Conservation (phyloP, 2,797 vertebrate genomes). For the Glyptemys insculpta region DNA sequence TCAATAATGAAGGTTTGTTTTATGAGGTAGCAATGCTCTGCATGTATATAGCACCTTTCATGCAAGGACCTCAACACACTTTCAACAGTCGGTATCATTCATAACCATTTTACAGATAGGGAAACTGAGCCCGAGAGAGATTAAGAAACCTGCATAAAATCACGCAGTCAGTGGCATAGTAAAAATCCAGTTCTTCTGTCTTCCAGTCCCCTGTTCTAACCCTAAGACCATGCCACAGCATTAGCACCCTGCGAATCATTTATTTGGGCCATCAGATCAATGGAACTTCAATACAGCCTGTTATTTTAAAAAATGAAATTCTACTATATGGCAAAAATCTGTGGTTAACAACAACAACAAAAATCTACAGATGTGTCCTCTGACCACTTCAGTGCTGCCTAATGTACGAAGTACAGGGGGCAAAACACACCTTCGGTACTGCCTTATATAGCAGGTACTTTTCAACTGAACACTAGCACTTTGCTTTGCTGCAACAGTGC, state of each 20-base stretch:
- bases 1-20: not conserved
- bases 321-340: not conserved
- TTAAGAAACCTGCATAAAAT: not conserved
- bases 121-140: not conserved
- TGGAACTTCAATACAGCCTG: not conserved
- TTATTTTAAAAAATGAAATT: not conserved
- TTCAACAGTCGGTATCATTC: fast-evolving
- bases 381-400: fast-evolving
- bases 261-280: not conserved
- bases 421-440: not conserved
- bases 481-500: not conserved
- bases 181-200: not conserved
- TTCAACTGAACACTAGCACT: not conserved
- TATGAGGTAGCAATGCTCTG: not conserved
- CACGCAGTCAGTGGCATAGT: not conserved
- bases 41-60: not conserved
- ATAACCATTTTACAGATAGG: fast-evolving
- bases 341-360: not conserved
- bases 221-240: not conserved
- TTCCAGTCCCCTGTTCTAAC: not conserved
- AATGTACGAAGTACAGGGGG: too few species aligned
- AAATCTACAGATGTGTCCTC: not conserved
- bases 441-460: not conserved
- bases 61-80: not conserved
- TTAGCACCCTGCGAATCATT: not conserved